Evolutionary conservation across 2,797 vertebrate species (phyloP), one percentile per base, ranked within the genome.

Genomic region (Crenichthys baileyi): DNA sequence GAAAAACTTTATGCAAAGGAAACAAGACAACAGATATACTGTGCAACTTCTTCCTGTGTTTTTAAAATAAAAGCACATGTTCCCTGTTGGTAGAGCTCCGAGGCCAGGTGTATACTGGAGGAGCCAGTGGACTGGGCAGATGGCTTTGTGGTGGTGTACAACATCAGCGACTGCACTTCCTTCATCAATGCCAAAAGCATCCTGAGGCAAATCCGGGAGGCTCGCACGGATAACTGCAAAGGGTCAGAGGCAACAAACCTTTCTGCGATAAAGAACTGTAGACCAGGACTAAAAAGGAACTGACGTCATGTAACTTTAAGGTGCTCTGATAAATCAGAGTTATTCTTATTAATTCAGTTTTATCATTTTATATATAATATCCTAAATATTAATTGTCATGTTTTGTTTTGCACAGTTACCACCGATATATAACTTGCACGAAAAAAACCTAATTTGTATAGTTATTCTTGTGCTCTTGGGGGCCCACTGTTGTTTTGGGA

Each of bases 81-180:
- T 29, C 77, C 70, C 58, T 83, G 0, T 72, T 53, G 55, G 41
- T 90, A 96, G 96, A 88, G 85, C 77, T 90, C 88, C 0, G 94
- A 94, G 84, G 91, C 89, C 88, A 84, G 90, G 88, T 95, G 94
- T 39, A 91, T 95, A 3, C 85, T 95, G 85, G 94, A 95, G 88
- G 95, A 96, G 85, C 96, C 94, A 0, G 83, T 96, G 90, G 93
- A 95, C 78, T 96, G 96, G 96, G 96, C 94, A 0, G 93, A 96
- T 2, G 95, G 94, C 53, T 96, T 96, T 11, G 89, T 96, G 71
- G 95, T 96, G 82, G 96, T 96, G 48, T 96, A 96, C 92, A 94
- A 95, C 89, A 95, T 96, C 92, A 95, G 87, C 1, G 96, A 96
- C 85, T 85, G 87, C 71, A 86, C 84, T 0, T 95, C 96, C 83